phyloP scores from a whole-genome alignment of 1,140 invertebrate species.

The Zaprionus davidi region DNA sequence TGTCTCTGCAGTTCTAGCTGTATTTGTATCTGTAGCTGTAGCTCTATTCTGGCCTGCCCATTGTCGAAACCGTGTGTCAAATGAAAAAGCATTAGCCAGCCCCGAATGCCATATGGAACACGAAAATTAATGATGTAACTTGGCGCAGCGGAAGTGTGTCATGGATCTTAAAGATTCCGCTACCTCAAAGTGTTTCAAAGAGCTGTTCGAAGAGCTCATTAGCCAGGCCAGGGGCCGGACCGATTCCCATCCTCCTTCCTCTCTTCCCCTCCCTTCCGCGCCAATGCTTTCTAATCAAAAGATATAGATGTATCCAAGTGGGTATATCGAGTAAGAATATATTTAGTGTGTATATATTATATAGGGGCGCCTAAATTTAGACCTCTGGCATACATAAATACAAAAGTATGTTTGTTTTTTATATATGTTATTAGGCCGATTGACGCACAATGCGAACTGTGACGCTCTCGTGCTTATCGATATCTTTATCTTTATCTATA shows the following conservation, averaged over 20 bases:
- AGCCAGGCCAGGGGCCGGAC: slow-evolving; percentile 49
- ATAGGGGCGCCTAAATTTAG: slow-evolving; percentile 52
- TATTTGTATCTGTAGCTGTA: slow-evolving; percentile 3
- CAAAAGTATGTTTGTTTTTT: slow-evolving; percentile 18
- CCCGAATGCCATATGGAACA: slow-evolving; percentile 48
- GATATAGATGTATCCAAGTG: slow-evolving; percentile 22
- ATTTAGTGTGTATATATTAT: slow-evolving; percentile 51
- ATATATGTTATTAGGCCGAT: slow-evolving; percentile 62
- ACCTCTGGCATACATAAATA: slow-evolving; percentile 31
- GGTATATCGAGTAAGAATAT: slow-evolving; percentile 43
- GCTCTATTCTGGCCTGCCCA: slow-evolving; percentile 45
- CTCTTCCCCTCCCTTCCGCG: not conserved
- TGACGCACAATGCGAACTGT: slow-evolving; percentile 58
- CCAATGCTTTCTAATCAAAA: slow-evolving; percentile 57
- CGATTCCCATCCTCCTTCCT: slow-evolving; percentile 19
- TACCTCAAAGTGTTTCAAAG: slow-evolving; percentile 36
- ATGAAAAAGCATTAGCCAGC: slow-evolving; percentile 54
- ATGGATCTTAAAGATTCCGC: slow-evolving; percentile 59
- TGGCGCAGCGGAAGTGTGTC: slow-evolving; percentile 69
- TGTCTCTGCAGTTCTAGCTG: slow-evolving; percentile 25
- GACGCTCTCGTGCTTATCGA: slow-evolving; percentile 49
- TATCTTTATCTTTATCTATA: slow-evolving; percentile 20
- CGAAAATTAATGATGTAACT: slow-evolving; percentile 81
- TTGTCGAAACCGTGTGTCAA: slow-evolving; percentile 63
- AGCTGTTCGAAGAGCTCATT: slow-evolving; percentile 45